Percentiles rank a stretch among this genome's conserved stretches.
Evolutionary conservation across 2,888 invertebrate genomes (phyloP).

Genomic region (Ptychoptera contaminata): DNA sequence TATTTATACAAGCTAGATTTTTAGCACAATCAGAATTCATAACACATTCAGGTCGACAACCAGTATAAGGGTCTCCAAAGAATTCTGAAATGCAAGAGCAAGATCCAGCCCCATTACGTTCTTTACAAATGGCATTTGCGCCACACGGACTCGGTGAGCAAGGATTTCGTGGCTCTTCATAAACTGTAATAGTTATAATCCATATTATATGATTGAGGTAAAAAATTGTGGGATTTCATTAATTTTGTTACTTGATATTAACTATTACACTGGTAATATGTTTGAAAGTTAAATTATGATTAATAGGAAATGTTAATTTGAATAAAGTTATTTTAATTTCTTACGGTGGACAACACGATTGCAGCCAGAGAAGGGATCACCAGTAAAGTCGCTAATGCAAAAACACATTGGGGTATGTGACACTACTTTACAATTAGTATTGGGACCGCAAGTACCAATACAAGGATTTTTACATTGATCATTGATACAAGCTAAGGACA

Average conservation of each 20-base stretch:
- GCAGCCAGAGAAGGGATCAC: conserved; percentile 47
- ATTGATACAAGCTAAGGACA: conserved; percentile 35
- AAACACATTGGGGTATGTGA: conserved; percentile 36
- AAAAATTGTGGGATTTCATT: not conserved
- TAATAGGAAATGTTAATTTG: not conserved
- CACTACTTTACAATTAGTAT: conserved; percentile 44
- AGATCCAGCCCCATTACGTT: conserved; percentile 44
- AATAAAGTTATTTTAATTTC: conserved; percentile 13
- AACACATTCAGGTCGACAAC: conserved; percentile 52
- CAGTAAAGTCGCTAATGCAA: conserved; percentile 38
- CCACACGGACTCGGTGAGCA: conserved; percentile 54
- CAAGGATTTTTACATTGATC: conserved; percentile 44
- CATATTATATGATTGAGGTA: not conserved
- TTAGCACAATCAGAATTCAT: conserved; percentile 47
- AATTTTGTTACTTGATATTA: not conserved
- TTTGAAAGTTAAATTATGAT: not conserved
- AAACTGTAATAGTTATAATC: conserved; percentile 24
- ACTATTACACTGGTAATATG: not conserved
- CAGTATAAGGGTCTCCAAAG: conserved; percentile 46
- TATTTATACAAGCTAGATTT: conserved; percentile 48
- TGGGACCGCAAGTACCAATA: conserved; percentile 48
- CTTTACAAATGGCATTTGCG: conserved; percentile 46
- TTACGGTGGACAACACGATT: conserved; percentile 31
- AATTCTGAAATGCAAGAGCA: conserved; percentile 47
- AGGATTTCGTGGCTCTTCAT: conserved; percentile 34